These are phyloP conservation scores for Acanthosepion esculentum DNA, from an alignment of 2,888 invertebrate genomes.

Conservation along the genomic window DNA sequence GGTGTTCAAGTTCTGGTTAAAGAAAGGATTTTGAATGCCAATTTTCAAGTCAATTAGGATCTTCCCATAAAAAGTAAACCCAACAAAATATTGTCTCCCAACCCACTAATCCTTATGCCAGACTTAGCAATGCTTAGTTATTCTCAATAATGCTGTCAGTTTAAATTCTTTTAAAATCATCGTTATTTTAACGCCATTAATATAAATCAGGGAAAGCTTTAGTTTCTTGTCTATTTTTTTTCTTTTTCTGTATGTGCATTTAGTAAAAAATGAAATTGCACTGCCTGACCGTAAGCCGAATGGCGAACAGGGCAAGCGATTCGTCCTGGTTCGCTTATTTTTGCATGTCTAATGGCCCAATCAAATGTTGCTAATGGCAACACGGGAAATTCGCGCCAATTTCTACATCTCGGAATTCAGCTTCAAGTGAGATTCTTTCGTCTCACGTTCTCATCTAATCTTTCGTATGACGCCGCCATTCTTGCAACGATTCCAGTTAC, in stretches of 20 bases:
- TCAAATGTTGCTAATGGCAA: background rate
- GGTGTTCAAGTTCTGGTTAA: too few species aligned
- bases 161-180: background rate
- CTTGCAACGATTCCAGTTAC: background rate
- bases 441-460: background rate
- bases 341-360: slow-evolving; percentile 3
- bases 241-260: background rate
- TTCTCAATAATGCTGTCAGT: background rate
- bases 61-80: too few species aligned
- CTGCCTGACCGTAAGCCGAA: background rate
- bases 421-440: background rate
- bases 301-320: background rate
- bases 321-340: background rate
- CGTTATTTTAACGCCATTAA: background rate
- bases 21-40: too few species aligned
- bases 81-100: too few species aligned
- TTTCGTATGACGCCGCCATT: background rate
- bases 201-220: too few species aligned
- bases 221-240: too few species aligned
- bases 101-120: background rate
- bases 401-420: background rate
- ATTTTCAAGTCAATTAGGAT: too few species aligned
- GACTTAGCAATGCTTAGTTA: background rate
- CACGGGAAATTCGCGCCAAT: background rate
- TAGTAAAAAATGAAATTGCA: background rate